Conservation (phyloP, 2,888 invertebrate genomes). For the Agrochola lota region DNA sequence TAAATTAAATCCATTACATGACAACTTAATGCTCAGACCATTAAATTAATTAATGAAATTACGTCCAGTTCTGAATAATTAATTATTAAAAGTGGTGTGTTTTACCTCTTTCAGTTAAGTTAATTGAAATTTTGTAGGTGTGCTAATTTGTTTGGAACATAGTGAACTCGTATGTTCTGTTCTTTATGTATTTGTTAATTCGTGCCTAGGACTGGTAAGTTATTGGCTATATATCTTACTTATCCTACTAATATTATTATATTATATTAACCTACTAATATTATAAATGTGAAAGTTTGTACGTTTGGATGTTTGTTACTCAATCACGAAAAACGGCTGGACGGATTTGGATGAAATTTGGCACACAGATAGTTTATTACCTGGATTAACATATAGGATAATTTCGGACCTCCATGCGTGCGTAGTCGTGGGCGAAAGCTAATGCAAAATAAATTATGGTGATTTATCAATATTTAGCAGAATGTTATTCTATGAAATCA, state of each 20-base stretch:
- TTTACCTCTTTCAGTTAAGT: conserved; percentile 39
- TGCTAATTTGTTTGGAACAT: conserved; percentile 21
- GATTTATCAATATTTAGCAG: neutral
- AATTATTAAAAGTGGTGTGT: conserved; percentile 57
- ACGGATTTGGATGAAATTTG: too few species aligned
- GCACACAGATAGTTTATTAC: too few species aligned
- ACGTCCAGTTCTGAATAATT: conserved; percentile 42
- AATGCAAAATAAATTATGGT: neutral
- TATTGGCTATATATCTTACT: neutral
- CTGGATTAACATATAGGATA: too few species aligned
- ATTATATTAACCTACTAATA: too few species aligned
- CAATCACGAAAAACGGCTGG: too few species aligned
- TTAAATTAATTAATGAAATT: conserved; percentile 49
- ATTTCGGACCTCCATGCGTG: too few species aligned
- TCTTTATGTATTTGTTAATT: neutral
- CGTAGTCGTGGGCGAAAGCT: too few species aligned
- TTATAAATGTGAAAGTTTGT: too few species aligned
- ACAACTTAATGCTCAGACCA: conserved; percentile 33
- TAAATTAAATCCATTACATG: conserved; percentile 41
- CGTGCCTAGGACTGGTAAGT: neutral
- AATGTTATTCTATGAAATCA: neutral
- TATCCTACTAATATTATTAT: too few species aligned
- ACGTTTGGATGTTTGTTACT: too few species aligned
- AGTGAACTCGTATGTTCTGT: neutral
- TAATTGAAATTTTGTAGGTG: conserved; percentile 50